Evolutionary conservation across 2,888 invertebrate species (phyloP), one percentile per base, ranked within the genome.

Genomic region (Ormia ochracea): DNA sequence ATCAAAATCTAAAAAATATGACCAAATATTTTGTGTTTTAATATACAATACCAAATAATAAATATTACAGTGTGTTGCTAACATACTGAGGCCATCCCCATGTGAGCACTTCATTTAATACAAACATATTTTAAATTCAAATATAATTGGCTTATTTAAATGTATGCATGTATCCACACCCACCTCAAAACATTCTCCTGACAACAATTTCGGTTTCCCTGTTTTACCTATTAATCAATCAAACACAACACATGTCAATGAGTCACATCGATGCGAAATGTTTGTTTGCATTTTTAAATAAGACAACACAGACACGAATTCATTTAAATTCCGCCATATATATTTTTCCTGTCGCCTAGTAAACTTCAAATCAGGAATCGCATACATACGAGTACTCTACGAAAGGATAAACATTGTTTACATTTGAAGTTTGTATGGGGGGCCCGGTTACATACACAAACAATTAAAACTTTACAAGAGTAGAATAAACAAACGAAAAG

Each of bases 221-320:
- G 38, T 33, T 77, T 41, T 26, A 38, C 45, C 63, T 50, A 74
- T 70, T 74, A 59, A 68, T 73, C 69, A 74, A 70, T 77, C 73
- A 78, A 52, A 74, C 17, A 82, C 83, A 83, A 77, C 82, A 82
- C 76, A 81, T 83, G 83, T 81, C 82, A 82, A 76, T 76, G 77
- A 82, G 77, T 78, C 81, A 75, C 66, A 74, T 50, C 66, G 66
- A 58, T 74, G 48, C 58, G 48, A 66, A 23, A 56, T 58, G 63
- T 63, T 52, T 77, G 76, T 68, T 70, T 82, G 76, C 58, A 70
- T 68, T 74, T 78, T 82, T 78, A 81, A 78, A 66, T 78, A 78
- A 78, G 78, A 54, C 76, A 80, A 76, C 76, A 80, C 61, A 76
- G 72, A 76, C 80, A 74, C 48, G 38, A 78, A 78, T 78, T 72